Evolutionary conservation across 1,140 invertebrate genomes (phyloP), one percentile per base, ranked within the genome.

Genomic region (Polypedilum vanderplanki): DNA sequence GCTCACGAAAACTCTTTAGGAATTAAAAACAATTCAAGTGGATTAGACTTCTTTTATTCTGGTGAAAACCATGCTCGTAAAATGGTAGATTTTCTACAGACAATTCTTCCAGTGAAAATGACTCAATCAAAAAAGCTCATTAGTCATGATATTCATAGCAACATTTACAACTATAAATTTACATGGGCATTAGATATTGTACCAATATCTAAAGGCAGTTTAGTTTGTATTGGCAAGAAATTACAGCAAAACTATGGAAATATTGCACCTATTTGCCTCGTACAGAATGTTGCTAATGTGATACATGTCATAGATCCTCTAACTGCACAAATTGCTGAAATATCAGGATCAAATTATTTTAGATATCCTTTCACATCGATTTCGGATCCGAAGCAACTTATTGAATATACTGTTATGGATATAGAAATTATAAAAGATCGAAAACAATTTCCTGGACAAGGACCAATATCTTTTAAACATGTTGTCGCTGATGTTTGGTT

Each of bases 101-200:
- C 93, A 15, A 91, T 97, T 76, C 87, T 99, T 73, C 97, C 98
- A 1, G 90, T 89, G 79, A 90, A 91, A 80, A 92, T 90, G 82
- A 89, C 92, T 76, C 91, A 93, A 79, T 97, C 96, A 0, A 97
- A 99, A 83, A 96, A 98, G 80, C 85, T 99, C 10, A 93, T 99
- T 78, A 98, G 97, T 1, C 97, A 99, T 80, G 98, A 99, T 84
- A 93, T 95, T 41, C 94, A 97, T 81, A 98, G 92, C 80, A 99
- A 99, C 81, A 90, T 91, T 41, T 99, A 94, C 83, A 98, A 98
- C 83, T 99, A 98, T 83, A 99, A 99, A 84, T 93, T 92, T 80
- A 91, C 92, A 46, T 94, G 88, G 83, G 93, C 93, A 77, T 90
- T 99, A 75, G 97, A 99, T 83, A 94, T 99, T 80, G 94, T 97